Evolutionary conservation across 2,797 vertebrate genomes (phyloP).

Genomic region (Graptemys geographica): DNA sequence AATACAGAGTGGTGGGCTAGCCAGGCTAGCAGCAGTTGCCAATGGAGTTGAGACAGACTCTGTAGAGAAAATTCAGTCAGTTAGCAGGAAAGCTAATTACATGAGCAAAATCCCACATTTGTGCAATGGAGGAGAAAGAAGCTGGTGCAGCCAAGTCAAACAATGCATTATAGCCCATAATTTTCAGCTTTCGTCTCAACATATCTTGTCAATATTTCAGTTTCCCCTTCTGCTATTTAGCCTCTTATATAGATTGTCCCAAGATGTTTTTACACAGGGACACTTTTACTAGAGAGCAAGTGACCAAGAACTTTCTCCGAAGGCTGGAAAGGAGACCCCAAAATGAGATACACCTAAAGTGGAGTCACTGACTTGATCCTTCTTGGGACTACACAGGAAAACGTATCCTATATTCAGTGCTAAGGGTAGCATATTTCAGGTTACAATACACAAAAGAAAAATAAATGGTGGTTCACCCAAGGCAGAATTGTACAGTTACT

Average conservation of each 20-base stretch:
- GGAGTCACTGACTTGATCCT: not conserved
- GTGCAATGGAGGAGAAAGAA: fast-evolving
- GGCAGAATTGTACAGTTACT: not conserved
- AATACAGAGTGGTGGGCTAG: conserved; percentile 78
- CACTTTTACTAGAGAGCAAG: not conserved
- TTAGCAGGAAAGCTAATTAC: conserved; percentile 25
- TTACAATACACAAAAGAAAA: not conserved
- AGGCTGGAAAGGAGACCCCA: not conserved
- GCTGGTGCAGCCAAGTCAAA: not conserved
- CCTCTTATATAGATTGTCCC: not conserved
- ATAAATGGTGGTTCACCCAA: not conserved
- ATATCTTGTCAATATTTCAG: not conserved
- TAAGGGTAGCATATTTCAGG: not conserved
- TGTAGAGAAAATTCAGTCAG: conserved; percentile 66
- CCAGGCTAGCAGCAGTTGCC: conserved; percentile 81
- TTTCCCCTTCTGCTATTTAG: not conserved
- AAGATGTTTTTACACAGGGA: not conserved
- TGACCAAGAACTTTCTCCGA: not conserved
- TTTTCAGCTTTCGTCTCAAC: not conserved
- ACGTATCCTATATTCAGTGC: not conserved
- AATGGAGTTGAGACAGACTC: conserved; percentile 85
- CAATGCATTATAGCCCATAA: not conserved
- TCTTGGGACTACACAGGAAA: not conserved
- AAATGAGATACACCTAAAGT: not conserved
- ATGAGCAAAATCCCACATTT: conserved; percentile 20